Base-by-base conservation (phyloP, 2,113 vertebrate species). In the Actenoides hombroni region DNA sequence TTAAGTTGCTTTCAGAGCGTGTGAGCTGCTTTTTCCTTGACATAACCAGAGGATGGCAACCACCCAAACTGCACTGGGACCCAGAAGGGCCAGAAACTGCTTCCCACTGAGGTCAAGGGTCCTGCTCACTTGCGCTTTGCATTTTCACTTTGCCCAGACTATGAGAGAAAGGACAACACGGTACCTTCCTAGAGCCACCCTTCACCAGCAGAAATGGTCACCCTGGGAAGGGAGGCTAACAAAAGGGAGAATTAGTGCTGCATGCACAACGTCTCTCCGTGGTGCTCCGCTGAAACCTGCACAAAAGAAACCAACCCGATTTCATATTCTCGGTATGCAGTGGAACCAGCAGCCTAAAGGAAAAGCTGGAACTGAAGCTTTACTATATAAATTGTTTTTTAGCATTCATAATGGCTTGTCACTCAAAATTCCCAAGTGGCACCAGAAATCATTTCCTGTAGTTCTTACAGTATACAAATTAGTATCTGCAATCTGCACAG, bases 361-460 rank as follows among this genome's bases (percentile, higher is more conserved):
- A 91, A 92, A 95, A 91, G 76, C 85, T 63, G 73, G 68, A 96
- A 83, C 28, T 68, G 76, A 96, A 93, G 77, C 73, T 65, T 82
- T 92, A 71, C 78, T 78, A 78, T 78, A 78, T 94, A 96, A 98
- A 97, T 88, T 95, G 93, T 4, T 9, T 95, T 95, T 92, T 86
- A 88, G 90, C 49, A 81, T 70, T 97, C 81, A 90, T 83, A 93
- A 95, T n/a, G 15, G 69, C 63, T 90, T 77, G 76, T 86, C 54
- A 7, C 78, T 97, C 88, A 71, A 59, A 92, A 96, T 80, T 97
- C 95, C 87, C 83, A 83, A 83, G 89, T 71, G 86, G 86, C 86
- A 95, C 83, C 84, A 95, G 83, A 96, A 94, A 96, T 95, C 25
- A 97, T 91, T 96, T 97, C 63, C 88, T 95, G 67, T 76, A 86